Conservation (phyloP, 1,140 invertebrate species). For the Delia radicum region DNA sequence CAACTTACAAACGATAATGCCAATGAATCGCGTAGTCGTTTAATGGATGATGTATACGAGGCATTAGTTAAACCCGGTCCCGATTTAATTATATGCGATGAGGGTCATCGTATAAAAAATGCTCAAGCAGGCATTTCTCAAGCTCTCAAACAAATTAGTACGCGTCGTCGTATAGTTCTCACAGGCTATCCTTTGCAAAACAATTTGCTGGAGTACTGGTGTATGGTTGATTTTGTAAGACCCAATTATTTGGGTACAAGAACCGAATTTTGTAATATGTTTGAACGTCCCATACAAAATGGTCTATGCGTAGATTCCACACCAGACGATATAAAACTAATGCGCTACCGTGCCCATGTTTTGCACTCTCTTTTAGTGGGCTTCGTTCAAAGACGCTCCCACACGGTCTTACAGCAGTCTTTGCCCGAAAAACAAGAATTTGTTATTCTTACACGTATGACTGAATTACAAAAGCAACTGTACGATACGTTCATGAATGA, state of each 20-base stretch:
- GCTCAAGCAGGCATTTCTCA: slow-evolving; percentile 90
- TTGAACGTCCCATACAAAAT: slow-evolving; percentile 92
- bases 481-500: slow-evolving; percentile 92
- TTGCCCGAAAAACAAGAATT: slow-evolving; percentile 91
- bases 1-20: slow-evolving; percentile 60
- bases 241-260: slow-evolving; percentile 91
- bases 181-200: slow-evolving; percentile 97
- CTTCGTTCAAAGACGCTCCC: slow-evolving; percentile 89
- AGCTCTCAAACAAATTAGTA: slow-evolving; percentile 88
- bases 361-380: slow-evolving; percentile 86
- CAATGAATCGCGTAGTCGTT: slow-evolving; percentile 78
- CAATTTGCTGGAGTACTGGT: slow-evolving; percentile 94
- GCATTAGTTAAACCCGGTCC: slow-evolving; percentile 90
- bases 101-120: slow-evolving; percentile 96
- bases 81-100: slow-evolving; percentile 93
- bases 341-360: slow-evolving; percentile 88
- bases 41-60: slow-evolving; percentile 82
- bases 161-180: slow-evolving; percentile 84
- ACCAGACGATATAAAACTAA: slow-evolving; percentile 83
- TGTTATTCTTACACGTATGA: slow-evolving; percentile 86
- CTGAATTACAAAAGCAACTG: slow-evolving; percentile 79
- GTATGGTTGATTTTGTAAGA: slow-evolving; percentile 94
- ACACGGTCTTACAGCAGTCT: slow-evolving; percentile 81
- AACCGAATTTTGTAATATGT: slow-evolving; percentile 94
- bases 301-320: slow-evolving; percentile 93